Evolutionary conservation across 2,888 invertebrate species (phyloP).

Genomic region (Rhogogaster chlorosoma): DNA sequence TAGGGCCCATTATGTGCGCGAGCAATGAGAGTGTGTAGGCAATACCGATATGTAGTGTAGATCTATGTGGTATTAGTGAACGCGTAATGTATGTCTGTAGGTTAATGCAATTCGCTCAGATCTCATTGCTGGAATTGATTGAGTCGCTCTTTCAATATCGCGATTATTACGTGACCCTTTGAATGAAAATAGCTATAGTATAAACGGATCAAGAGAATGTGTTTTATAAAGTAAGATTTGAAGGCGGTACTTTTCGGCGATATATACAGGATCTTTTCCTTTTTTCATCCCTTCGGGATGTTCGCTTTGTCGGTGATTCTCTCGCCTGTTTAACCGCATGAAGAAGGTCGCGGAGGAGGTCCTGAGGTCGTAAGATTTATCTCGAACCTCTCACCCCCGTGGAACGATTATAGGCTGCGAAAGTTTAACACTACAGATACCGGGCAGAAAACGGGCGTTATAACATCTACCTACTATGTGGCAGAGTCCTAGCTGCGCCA

Average conservation of each 20-base stretch:
- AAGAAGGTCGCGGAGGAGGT: conserved; percentile 20
- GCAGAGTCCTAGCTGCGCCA: conserved; percentile 16
- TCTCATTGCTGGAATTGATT: conserved; percentile 77
- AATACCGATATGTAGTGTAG: conserved; percentile 50
- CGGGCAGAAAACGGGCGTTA: neutral
- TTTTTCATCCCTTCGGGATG: neutral
- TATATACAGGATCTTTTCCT: neutral
- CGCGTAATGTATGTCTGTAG: conserved; percentile 76
- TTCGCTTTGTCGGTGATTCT: conserved; percentile 15
- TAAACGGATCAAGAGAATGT: neutral
- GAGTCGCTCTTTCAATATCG: conserved; percentile 73
- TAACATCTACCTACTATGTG: no score
- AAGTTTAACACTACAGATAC: conserved; percentile 30
- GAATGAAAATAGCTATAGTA: conserved; percentile 36
- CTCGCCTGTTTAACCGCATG: conserved; percentile 15
- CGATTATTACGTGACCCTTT: conserved; percentile 48
- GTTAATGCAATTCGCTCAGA: conserved; percentile 77
- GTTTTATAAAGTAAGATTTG: neutral
- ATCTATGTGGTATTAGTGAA: conserved; percentile 58
- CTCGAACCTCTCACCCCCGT: conserved; percentile 34
- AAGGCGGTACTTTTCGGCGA: neutral
- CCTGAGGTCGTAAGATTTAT: conserved; percentile 37
- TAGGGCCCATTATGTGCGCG: conserved; percentile 57
- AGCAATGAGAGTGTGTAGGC: conserved; percentile 49
- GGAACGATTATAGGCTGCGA: conserved; percentile 45